Conservation (phyloP, 2,888 invertebrate species). For the Platerodrilus igneus region DNA sequence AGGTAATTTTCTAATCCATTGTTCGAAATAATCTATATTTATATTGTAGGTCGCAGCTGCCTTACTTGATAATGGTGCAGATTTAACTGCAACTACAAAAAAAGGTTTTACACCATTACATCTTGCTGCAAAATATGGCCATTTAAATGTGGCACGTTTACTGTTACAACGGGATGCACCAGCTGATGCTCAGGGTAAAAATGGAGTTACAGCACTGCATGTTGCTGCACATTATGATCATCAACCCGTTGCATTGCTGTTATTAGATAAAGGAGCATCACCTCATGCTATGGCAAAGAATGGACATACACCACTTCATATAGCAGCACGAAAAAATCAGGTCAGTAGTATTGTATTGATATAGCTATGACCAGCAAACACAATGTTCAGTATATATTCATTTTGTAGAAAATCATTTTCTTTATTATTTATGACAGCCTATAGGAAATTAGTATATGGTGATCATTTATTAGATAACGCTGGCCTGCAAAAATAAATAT, state of each 20-base stretch:
- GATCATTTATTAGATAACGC: no score
- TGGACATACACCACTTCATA: slow-evolving; percentile 96
- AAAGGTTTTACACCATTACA: slow-evolving; percentile 97
- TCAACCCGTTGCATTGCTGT: slow-evolving; percentile 79
- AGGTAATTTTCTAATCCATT: slow-evolving; percentile 54
- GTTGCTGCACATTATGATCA: slow-evolving; percentile 97
- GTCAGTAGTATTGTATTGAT: slow-evolving; percentile 47
- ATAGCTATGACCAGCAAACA: not conserved
- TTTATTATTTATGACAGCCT: not conserved
- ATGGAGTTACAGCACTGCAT: slow-evolving; percentile 92
- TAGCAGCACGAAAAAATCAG: slow-evolving; percentile 96
- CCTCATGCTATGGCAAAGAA: slow-evolving; percentile 94
- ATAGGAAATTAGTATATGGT: no score
- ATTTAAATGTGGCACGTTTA: slow-evolving; percentile 80
- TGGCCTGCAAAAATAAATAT: no score
- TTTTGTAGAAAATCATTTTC: slow-evolving; percentile 7
- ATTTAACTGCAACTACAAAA: slow-evolving; percentile 86
- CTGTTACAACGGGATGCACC: slow-evolving; percentile 83
- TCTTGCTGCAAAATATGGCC: slow-evolving; percentile 96
- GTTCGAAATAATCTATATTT: slow-evolving; percentile 2
- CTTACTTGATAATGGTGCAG: slow-evolving; percentile 86
- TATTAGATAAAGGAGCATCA: slow-evolving; percentile 90
- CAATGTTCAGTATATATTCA: not conserved
- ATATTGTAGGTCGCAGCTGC: slow-evolving; percentile 70
- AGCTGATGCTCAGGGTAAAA: slow-evolving; percentile 82